These are phyloP conservation scores for Centropristis striata DNA, from an alignment of 2,113 vertebrate genomes.

Conservation along the genomic window DNA sequence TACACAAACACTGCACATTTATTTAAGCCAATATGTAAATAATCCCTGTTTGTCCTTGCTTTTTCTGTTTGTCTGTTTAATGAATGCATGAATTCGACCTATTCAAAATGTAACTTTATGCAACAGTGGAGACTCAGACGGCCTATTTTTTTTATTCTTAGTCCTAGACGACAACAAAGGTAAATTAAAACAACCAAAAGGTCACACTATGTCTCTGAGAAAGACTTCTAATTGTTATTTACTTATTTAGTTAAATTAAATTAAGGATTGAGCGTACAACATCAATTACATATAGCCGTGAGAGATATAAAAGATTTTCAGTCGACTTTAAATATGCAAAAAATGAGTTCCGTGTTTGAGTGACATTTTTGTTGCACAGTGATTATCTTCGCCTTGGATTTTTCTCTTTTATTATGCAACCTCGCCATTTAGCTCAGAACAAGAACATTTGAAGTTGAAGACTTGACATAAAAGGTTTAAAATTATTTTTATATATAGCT, in stretches of 20 bases:
- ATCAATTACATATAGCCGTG: neutral
- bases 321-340: neutral
- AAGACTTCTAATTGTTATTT: neutral
- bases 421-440: neutral
- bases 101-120: slow-evolving; percentile 17
- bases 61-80: slow-evolving; percentile 32
- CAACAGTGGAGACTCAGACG: slow-evolving; percentile 16
- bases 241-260: neutral
- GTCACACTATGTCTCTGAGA: slow-evolving; percentile 5
- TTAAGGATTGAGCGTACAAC: neutral
- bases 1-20: slow-evolving; percentile 40
- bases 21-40: slow-evolving; percentile 52
- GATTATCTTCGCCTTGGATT: no score
- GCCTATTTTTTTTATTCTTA: slow-evolving; percentile 8
- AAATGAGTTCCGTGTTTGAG: neutral
- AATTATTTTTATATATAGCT: no score
- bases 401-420: neutral
- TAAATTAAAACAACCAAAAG: slow-evolving; percentile 28
- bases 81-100: slow-evolving; percentile 28
- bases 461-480: no score
- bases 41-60: slow-evolving; percentile 38
- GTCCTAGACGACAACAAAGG: slow-evolving; percentile 4
- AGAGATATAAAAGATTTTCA: neutral
- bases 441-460: neutral
- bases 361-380: neutral